phyloP scores from a whole-genome alignment of 2,113 vertebrate species.

The Entomyzon cyanotis region DNA sequence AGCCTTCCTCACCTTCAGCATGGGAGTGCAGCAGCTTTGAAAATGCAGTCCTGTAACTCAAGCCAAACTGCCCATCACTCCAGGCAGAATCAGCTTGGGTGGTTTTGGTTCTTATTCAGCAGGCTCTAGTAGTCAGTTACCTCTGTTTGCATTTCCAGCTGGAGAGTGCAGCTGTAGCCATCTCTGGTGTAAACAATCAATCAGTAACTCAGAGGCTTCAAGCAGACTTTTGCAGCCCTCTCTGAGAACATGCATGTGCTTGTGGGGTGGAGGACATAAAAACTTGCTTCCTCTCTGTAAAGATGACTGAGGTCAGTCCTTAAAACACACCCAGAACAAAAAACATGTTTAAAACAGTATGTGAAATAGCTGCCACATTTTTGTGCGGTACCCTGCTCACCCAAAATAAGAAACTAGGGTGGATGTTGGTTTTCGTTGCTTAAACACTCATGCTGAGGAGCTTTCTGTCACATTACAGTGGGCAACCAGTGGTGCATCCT shows the following conservation, averaged over 20 bases:
- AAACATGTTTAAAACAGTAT: neutral
- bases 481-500: neutral
- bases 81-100: neutral
- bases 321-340: neutral
- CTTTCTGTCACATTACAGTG: neutral
- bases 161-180: neutral
- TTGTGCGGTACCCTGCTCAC: constrained; percentile 55
- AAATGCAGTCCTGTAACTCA: neutral
- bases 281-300: neutral
- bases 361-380: constrained; percentile 60
- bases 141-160: neutral
- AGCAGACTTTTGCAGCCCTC: neutral
- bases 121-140: neutral
- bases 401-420: constrained; percentile 5
- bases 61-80: neutral
- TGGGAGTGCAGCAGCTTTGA: neutral
- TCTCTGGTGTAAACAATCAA: neutral
- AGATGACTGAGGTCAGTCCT: neutral
- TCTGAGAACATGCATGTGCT: neutral
- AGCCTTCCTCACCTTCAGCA: neutral
- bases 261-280: neutral
- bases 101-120: neutral
- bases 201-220: neutral
- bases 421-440: neutral
- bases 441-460: neutral